These are phyloP conservation scores for Drosophila mimetica DNA, from an alignment of 2,888 invertebrate genomes.

Conservation along the genomic window DNA sequence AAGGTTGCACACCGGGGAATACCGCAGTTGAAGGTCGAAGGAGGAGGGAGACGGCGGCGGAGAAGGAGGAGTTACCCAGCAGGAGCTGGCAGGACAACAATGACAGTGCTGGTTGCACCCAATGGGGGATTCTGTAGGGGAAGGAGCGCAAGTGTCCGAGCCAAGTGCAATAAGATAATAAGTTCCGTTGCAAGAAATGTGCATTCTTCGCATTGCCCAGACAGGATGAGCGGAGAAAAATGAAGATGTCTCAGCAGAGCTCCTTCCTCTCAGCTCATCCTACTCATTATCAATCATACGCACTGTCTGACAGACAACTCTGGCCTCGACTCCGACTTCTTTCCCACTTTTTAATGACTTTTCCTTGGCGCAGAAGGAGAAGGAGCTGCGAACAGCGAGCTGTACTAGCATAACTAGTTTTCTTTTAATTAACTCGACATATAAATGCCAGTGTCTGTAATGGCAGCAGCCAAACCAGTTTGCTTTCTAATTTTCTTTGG, in stretches of 20 bases:
- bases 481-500: constrained; percentile 75
- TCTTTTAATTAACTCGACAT: constrained; percentile 76
- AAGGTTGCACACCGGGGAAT: constrained; percentile 26
- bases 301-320: constrained; percentile 49
- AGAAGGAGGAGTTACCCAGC: constrained; percentile 13
- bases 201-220: constrained; percentile 61
- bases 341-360: constrained; percentile 70
- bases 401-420: constrained; percentile 71
- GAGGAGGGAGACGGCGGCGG: neutral
- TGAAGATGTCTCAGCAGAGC: constrained; percentile 39
- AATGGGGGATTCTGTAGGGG: constrained; percentile 5
- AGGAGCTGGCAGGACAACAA: constrained; percentile 32
- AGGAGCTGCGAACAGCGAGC: constrained; percentile 1
- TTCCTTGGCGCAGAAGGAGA: constrained; percentile 30
- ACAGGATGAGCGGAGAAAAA: constrained; percentile 21
- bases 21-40: constrained; percentile 9
- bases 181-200: constrained; percentile 68
- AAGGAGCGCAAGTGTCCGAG: constrained; percentile 18
- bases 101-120: constrained; percentile 25
- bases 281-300: constrained; percentile 76
- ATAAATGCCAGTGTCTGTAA: constrained; percentile 65
- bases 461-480: constrained; percentile 56
- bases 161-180: constrained; percentile 54
- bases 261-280: neutral
- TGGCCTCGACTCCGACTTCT: constrained; percentile 25